Evolutionary conservation across 2,888 invertebrate species (phyloP).

Genomic region (Limnephilus rhombicus): DNA sequence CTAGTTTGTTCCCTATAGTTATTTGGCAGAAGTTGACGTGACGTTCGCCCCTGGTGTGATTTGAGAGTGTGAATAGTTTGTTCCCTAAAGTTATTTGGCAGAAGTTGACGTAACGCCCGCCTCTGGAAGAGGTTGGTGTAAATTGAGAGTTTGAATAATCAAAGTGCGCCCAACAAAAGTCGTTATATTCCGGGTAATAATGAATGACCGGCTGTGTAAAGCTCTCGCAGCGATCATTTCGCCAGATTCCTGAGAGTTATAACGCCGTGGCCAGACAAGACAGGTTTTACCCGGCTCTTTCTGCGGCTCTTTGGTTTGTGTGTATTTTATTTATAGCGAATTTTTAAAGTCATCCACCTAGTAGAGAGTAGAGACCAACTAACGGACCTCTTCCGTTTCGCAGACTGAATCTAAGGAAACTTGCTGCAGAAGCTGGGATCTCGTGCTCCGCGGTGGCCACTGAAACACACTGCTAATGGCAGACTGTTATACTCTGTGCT

Average conservation of each 20-base stretch:
- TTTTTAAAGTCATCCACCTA: slow-evolving; percentile 46
- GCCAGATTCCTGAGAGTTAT: slow-evolving; percentile 23
- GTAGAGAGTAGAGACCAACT: slow-evolving; percentile 25
- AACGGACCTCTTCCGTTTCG: slow-evolving; percentile 47
- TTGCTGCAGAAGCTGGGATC: background rate
- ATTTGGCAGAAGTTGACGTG: too few relatives aligned
- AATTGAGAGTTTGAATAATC: slow-evolving; percentile 28
- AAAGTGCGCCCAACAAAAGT: slow-evolving; percentile 36
- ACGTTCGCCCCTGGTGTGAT: background rate
- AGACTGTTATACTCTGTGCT: background rate
- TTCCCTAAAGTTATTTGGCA: background rate
- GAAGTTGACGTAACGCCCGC: background rate
- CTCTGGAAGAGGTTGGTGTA: background rate
- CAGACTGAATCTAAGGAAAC: background rate
- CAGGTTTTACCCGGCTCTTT: slow-evolving; percentile 37
- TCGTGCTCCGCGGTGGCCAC: background rate
- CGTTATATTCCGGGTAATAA: slow-evolving; percentile 43
- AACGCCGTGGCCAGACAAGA: slow-evolving; percentile 20
- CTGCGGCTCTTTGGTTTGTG: slow-evolving; percentile 28
- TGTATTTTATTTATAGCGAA: slow-evolving; percentile 52
- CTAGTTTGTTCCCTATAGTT: too few relatives aligned
- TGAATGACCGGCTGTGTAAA: slow-evolving; percentile 29
- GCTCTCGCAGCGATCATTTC: slow-evolving; percentile 44
- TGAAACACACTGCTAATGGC: background rate
- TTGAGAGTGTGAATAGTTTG: background rate